Base-by-base conservation (phyloP, 2,113 vertebrate genomes). In the Nyctereutes procyonoides region DNA sequence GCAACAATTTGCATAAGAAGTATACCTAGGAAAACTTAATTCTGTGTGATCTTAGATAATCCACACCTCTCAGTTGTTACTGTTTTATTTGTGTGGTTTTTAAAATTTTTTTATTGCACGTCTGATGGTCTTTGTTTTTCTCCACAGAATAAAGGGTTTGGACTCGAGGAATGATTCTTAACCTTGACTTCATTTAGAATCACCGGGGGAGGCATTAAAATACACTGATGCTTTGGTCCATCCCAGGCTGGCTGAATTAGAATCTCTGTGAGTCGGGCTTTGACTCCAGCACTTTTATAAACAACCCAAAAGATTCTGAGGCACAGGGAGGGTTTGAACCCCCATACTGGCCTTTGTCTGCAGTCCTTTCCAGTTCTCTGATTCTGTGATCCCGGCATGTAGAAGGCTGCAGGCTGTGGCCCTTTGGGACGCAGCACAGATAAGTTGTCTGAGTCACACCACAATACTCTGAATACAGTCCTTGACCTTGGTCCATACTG, bases 101-200 rank as follows among this genome's bases (percentile, higher is more conserved):
- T 48, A 22, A 20, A 63, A 35, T 38, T 73, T 65, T 69, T 65
- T 69, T 65, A 8, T 16, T 65, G 35, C n/a, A 28, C 12, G 13
- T 55, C n/a, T 88, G 30, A 10, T 58, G 48, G 28, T 69, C 56
- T 89, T 48, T 71, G 71, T 76, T 56, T n/a, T 38, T 20, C 22
- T 73, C 53, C 63, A 58, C 22, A 55, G n/a, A 84, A 73, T 67
- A 69, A 80, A 94, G 38, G 12, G 32, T 69, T 90, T 81, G 10
- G 35, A 65, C 60, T 58, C 71, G 35, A 88, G 35, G 69, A 65
- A 76, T 85, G 82, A 95, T 74, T 93, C 90, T 93, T 91, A 93
- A 81, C 73, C 56, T 53, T 48, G 77, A n/a, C 35, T 96, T 87
- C 28, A 86, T 94, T 92, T 86, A 77, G 53, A 88, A 88, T 76